Evolutionary conservation across 2,797 vertebrate genomes (phyloP), one percentile per base, ranked within the genome.

Genomic region (Amblyopsis hoosieri): DNA sequence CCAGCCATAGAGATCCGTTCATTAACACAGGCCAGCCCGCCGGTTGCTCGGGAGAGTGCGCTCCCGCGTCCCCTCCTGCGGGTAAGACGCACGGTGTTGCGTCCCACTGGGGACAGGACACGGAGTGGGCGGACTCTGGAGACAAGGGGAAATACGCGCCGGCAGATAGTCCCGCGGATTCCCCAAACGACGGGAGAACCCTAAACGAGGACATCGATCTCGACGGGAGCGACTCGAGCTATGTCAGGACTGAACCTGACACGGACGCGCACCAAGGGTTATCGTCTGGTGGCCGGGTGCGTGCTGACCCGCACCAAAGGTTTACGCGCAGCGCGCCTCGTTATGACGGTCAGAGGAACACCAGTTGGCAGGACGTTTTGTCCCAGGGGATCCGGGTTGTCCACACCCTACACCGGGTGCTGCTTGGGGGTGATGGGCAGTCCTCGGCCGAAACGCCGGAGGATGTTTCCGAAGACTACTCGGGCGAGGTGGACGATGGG

Each of bases 401-500:
- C 13, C 57, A 49, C 17, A 57, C 12, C 1, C 63, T 72, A 45
- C 71, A 74, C 33, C 62, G 60, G 14, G 64, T 37, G 4, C 52
- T 54, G 12, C 52, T 12, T 2, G 60, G 65, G n/a, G 78, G 15
- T 57, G 64, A 65, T 54, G 58, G 8, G 12, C 80, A 57, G 54
- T 49, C 73, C 42, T 72, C 84, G 0, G 55, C 74, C 9, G 82
- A 66, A 60, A 67, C 65, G 2, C 63, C 7, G 48, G 72, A 66
- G 53, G 69, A 66, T 37, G 54, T 42, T 0, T 48, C 62, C 19
- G 86, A 76, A 60, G 85, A 89, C 71, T 85, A 78, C 67, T 88
- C 85, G 2, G 87, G 86, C 50, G 92, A 91, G 67, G 80, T 72
- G 66, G 83, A 87, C 46, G 89, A 85, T 14, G 82, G 52, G 52